Evolutionary conservation across 2,113 vertebrate species (phyloP).

Genomic region (Larimichthys polyactis): DNA sequence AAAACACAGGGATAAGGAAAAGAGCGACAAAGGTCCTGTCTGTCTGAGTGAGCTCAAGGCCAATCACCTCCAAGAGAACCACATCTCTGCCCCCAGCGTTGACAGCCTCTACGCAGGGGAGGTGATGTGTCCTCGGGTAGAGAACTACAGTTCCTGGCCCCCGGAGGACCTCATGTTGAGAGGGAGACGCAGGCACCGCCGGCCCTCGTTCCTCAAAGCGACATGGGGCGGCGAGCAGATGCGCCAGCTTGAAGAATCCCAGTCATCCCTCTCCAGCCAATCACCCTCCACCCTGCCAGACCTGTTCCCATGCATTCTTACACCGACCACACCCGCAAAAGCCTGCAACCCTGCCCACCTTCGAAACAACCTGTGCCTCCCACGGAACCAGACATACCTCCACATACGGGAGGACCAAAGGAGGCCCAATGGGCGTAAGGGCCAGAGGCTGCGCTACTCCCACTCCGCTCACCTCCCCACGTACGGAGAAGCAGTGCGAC

Average conservation of each 20-base stretch:
- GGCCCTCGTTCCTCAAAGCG: slow-evolving; percentile 85
- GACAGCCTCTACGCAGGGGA: slow-evolving; percentile 81
- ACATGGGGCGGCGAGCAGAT: slow-evolving; percentile 85
- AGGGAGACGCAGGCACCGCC: slow-evolving; percentile 83
- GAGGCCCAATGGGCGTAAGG: slow-evolving; percentile 78
- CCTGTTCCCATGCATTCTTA: slow-evolving; percentile 82
- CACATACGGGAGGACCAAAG: slow-evolving; percentile 82
- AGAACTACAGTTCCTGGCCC: slow-evolving; percentile 85
- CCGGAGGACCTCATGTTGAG: slow-evolving; percentile 80
- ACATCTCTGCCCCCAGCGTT: slow-evolving; percentile 74
- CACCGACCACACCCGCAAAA: slow-evolving; percentile 65
- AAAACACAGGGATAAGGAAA: slow-evolving; percentile 62
- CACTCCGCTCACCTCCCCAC: slow-evolving; percentile 85
- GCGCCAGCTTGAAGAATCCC: slow-evolving; percentile 75
- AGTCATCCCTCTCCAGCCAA: slow-evolving; percentile 73
- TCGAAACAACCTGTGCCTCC: slow-evolving; percentile 81
- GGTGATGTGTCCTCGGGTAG: slow-evolving; percentile 60
- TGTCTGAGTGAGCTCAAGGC: slow-evolving; percentile 75
- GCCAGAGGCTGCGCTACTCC: slow-evolving; percentile 80
- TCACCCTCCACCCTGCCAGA: slow-evolving; percentile 82
- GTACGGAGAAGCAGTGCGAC: slow-evolving; percentile 88
- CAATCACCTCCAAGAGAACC: slow-evolving; percentile 81
- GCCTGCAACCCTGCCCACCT: slow-evolving; percentile 70
- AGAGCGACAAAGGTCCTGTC: slow-evolving; percentile 54
- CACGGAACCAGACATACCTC: slow-evolving; percentile 83